Evolutionary conservation across 2,888 invertebrate genomes (phyloP), one percentile per base, ranked within the genome.

Genomic region (Mythimna ferrago): DNA sequence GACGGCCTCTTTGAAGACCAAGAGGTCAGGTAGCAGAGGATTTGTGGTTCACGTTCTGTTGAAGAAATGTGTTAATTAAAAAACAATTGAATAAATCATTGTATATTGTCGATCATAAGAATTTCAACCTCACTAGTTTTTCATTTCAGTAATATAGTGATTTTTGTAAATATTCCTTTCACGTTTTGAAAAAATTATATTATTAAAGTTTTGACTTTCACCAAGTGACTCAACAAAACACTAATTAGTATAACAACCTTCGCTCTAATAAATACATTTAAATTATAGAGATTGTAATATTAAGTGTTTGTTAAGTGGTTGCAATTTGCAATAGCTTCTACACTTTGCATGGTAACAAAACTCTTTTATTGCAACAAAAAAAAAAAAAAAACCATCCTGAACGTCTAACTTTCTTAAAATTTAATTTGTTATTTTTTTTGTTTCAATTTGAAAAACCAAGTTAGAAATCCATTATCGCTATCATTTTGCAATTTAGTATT

Each of bases 1-100:
- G 98, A 98, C 0, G 98, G 98, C 69, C 99, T 97, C 93, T 99
- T 99, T 78, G 98, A 97, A 0, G 99, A 99, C 99, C 99, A 99
- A 87, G 98, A 99, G 2, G 99, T 99, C 92, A 99, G 97, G 93
- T 99, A 99, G 94, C 99, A 99, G 88, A 99, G 98, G 5, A 99
- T 98, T 95, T 98, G 98, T 0, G 98, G 98, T 65, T 98, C 98
- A 58, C 98, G 98, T 84, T 97, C 99, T 99, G 93, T 2, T 92
- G 91, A 86, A 84, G 76, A 81, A 71, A 66, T 71, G 0, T 3
- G 9, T 35, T 11, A 35, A 19, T 6, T n/a, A 0, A 53, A n/a
- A 53, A 53, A 53, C 51, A n/a, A 7, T 53, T 19, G 2, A 16
- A n/a, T 53, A 53, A 26, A n/a, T 53, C 1, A 53, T 51, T n/a